phyloP scores from a whole-genome alignment of 2,888 invertebrate species.

The Torymus aiolomorphi region DNA sequence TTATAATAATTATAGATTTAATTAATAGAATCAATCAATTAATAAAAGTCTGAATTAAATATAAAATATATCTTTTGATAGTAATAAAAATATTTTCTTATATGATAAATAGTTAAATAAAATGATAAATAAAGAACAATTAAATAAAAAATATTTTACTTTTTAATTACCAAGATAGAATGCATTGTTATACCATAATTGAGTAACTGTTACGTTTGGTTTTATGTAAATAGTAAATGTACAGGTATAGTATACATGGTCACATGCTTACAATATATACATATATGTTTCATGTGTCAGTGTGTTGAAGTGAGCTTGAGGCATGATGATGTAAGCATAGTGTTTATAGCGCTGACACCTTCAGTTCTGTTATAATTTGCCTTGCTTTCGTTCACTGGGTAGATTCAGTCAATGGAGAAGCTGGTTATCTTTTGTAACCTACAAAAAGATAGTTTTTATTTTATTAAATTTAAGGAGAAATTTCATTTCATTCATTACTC shows the following conservation, averaged over 20 bases:
- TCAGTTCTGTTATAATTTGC: slow-evolving; percentile 51
- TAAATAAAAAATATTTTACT: background rate
- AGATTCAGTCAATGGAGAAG: slow-evolving; percentile 26
- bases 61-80: background rate
- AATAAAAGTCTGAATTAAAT: background rate
- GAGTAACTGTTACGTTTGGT: slow-evolving; percentile 16
- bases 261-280: background rate
- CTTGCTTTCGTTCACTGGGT: slow-evolving; percentile 35
- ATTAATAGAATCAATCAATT: background rate
- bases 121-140: background rate
- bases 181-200: slow-evolving; percentile 30
- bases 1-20: background rate
- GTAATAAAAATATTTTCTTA: background rate
- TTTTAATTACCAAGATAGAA: background rate
- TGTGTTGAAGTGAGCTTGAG: slow-evolving; percentile 54
- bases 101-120: background rate
- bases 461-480: background rate
- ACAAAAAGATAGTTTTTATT: slow-evolving; percentile 2
- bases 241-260: background rate
- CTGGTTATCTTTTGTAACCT: slow-evolving; percentile 58
- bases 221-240: slow-evolving; percentile 23
- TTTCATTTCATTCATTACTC: background rate
- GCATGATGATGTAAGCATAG: slow-evolving; percentile 70
- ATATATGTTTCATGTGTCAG: slow-evolving; percentile 28
- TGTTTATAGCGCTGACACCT: slow-evolving; percentile 72